Conservation (phyloP, 2,113 vertebrate species). For the Colossoma macropomum region DNA sequence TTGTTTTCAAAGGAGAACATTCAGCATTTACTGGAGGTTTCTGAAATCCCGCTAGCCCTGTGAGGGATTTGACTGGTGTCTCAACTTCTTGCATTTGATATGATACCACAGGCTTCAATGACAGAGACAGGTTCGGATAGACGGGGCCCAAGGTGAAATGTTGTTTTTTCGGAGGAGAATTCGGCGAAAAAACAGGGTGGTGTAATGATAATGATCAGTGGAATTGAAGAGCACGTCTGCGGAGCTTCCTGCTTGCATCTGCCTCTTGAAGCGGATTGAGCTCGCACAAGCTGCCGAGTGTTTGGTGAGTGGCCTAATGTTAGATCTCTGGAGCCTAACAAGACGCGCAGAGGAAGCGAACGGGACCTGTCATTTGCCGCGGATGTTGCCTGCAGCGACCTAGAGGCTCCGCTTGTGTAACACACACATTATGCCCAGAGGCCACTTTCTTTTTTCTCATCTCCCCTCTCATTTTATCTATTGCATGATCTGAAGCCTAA, state of each 20-base stretch:
- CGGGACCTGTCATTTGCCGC: slow-evolving; percentile 77
- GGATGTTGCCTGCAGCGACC: slow-evolving; percentile 79
- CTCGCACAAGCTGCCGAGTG: slow-evolving; percentile 61
- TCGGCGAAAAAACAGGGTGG: slow-evolving; percentile 41
- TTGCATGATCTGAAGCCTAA: slow-evolving; percentile 68
- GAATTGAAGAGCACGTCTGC: slow-evolving; percentile 29
- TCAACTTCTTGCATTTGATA: slow-evolving; percentile 31
- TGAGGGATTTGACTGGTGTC: slow-evolving; percentile 39
- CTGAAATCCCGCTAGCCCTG: slow-evolving; percentile 33
- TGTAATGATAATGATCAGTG: slow-evolving; percentile 47
- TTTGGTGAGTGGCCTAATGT: slow-evolving; percentile 69
- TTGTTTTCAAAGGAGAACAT: slow-evolving; percentile 35
- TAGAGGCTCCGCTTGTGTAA: slow-evolving; percentile 79
- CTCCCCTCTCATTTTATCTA: slow-evolving; percentile 62
- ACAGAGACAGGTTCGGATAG: slow-evolving; percentile 43
- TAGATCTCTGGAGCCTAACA: slow-evolving; percentile 57
- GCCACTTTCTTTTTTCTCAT: slow-evolving; percentile 65
- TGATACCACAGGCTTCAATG: slow-evolving; percentile 24
- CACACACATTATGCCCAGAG: slow-evolving; percentile 79
- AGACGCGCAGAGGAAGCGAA: slow-evolving; percentile 66
- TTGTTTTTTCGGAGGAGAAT: slow-evolving; percentile 37
- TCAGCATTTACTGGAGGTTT: slow-evolving; percentile 34
- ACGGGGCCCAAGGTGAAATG: slow-evolving; percentile 51
- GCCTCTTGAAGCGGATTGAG: slow-evolving; percentile 27
- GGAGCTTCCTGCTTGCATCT: slow-evolving; percentile 37